Conservation (phyloP, 2,888 invertebrate species). For the Allygus modestus region DNA sequence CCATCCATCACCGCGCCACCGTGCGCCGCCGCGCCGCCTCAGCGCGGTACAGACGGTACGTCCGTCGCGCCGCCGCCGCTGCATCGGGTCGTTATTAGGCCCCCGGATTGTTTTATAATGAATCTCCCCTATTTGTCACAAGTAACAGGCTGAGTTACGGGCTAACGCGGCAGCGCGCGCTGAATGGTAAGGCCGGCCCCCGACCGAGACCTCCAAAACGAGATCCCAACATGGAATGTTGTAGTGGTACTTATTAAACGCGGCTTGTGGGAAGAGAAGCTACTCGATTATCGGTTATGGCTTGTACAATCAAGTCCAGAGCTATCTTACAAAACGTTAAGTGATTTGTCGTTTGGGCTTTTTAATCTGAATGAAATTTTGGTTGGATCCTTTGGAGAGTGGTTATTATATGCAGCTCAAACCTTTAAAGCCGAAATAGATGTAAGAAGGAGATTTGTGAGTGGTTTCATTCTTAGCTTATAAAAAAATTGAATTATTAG, state of each 20-base stretch:
- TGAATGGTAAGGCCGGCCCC: constrained; percentile 48
- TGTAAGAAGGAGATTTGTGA: too few species aligned
- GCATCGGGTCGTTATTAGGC: neutral
- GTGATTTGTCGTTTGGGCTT: neutral
- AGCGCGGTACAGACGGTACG: neutral
- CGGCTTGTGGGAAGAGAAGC: neutral
- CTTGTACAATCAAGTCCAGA: neutral
- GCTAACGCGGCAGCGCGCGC: neutral
- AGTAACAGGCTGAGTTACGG: constrained; percentile 33
- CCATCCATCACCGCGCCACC: constrained; percentile 8
- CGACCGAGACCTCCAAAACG: constrained; percentile 42
- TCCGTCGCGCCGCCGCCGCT: neutral
- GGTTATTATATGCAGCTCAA: too few species aligned
- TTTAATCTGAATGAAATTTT: neutral
- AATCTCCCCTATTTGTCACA: constrained; percentile 55
- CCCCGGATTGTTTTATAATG: constrained; percentile 56
- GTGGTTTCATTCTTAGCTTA: too few species aligned
- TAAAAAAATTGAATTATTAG: too few species aligned
- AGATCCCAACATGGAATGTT: constrained; percentile 31
- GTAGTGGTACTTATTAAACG: constrained; percentile 39
- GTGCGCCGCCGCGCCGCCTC: neutral
- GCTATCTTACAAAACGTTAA: neutral
- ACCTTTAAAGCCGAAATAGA: too few species aligned
- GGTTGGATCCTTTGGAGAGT: too few species aligned
- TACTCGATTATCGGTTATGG: constrained; percentile 19